Base-by-base conservation (phyloP, 2,113 vertebrate species). In the Ramphastos sulfuratus region DNA sequence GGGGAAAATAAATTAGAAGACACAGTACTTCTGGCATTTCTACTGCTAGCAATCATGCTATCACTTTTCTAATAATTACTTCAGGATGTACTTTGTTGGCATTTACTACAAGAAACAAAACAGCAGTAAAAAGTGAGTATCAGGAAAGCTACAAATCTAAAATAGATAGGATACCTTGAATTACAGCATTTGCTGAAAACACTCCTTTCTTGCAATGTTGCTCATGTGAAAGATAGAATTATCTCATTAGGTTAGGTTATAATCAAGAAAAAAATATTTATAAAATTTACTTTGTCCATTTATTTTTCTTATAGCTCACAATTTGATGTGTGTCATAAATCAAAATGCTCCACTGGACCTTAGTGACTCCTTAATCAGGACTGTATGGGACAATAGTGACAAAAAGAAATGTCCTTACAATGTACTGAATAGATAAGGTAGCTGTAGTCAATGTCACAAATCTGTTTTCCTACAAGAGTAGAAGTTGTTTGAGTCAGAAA, bases 31-130 rank as follows among this genome's bases (percentile, higher is more conserved):
- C 48, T 95, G 80, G 54, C 55, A 96, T 95, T 97, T 97, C 37
- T 82, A 86, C n/a, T n/a, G 6, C 31, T 82, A 65, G 25, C 8
- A 97, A 96, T 90, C 59, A 37, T 31, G 39, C 7, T 69, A 91
- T 75, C 79, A 61, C n/a, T 88, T 95, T 90, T 23, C 25, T 90
- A 33, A 93, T 94, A 95, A 96, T 95, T 95, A 87, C 58, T 78
- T 95, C 82, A 91, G 55, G 39, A 74, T 95, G 61, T 67, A 92
- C 16, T 69, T 55, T 95, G 72, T 90, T 97, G 89, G 91, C 52
- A 92, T 93, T 94, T 95, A 46, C 44, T 82, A 92, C 27, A 82
- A 50, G 67, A 83, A 96, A 83, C 15, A 95, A 93, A 97, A 89
- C 46, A 96, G 54, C 61, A 95, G 86, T 59, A 86, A 82, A 92